Evolutionary conservation across 2,797 vertebrate species (phyloP), one percentile per base, ranked within the genome.

Genomic region (Peromyscus attwateri): DNA sequence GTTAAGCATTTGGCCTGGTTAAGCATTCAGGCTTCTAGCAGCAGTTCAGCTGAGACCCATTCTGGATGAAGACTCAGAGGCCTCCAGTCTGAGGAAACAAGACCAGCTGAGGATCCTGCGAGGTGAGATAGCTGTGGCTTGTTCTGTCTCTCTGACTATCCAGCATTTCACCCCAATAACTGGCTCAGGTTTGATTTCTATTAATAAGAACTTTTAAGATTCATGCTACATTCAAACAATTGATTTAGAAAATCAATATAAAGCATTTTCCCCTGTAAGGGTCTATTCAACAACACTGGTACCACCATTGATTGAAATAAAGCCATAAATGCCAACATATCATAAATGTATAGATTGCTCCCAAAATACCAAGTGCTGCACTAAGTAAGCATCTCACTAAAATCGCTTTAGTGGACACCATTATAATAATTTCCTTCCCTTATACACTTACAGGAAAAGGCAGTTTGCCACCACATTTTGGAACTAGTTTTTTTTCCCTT

Each of bases 361-460:
- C 68, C 27, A 55, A 91, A 88, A 92, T 88, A 92, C n/a, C 34
- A 90, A 80, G 57, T 34, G 46, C 70, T 88, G 5, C 19, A 60
- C 10, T 91, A 62, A 96, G 37, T 91, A 62, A 96, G 29, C 34
- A 88, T 84, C 92, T 89, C 60, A 55, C 46, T 87, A 77, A 90
- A 93, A 83, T 68, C 46, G 68, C 31, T 81, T 92, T 66, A 87
- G 40, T 55, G 17, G 27, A 64, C 17, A 64, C 37, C 55, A 13
- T 37, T 81, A 81, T 68, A 43, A 19, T 52, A 88, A 87, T 7
- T 73, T 77, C 16, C 68, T 71, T 70, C 57, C 57, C 31, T 84
- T 83, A 52, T 13, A 37, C 7, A 55, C 57, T 83, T 94, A 71
- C 21, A 81, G 52, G 1, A 71, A 93, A 90, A 82, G 29, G 34